Percentiles rank a stretch among this genome's conserved stretches.
Conservation (phyloP, 2,888 invertebrate genomes). For the Plebejus anna region DNA sequence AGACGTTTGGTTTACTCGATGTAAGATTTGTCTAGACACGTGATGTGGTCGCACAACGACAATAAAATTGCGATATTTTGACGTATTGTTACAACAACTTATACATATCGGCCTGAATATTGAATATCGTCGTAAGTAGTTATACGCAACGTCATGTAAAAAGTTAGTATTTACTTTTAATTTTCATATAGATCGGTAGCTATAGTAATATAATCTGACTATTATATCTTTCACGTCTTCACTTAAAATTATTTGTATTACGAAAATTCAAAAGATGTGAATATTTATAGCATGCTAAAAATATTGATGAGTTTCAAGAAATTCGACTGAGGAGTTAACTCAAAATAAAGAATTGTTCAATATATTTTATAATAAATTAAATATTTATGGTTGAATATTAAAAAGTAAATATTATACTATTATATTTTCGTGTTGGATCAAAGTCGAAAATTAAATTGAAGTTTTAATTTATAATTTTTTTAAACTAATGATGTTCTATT, state of each 20-base stretch:
- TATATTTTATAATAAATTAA: neutral
- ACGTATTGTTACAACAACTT: neutral
- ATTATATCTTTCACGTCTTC: neutral
- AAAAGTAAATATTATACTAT: neutral
- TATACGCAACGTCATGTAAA: neutral
- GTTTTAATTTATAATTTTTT: neutral
- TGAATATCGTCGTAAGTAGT: neutral
- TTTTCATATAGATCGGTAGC: conserved; percentile 1
- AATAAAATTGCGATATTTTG: conserved; percentile 23
- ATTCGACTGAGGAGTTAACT: neutral
- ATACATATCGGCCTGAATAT: conserved; percentile 25
- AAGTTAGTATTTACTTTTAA: neutral
- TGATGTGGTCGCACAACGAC: conserved; percentile 14
- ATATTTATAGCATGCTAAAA: neutral
- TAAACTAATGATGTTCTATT: neutral
- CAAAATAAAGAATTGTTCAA: neutral
- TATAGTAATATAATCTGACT: neutral
- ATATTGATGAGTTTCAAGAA: neutral
- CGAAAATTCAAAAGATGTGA: neutral
- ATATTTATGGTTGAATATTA: neutral
- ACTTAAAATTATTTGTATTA: neutral
- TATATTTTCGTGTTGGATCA: neutral
- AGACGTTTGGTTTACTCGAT: neutral
- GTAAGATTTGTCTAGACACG: neutral
- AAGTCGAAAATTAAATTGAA: neutral